phyloP scores from a whole-genome alignment of 2,797 vertebrate genomes.

The Morelia viridis region DNA sequence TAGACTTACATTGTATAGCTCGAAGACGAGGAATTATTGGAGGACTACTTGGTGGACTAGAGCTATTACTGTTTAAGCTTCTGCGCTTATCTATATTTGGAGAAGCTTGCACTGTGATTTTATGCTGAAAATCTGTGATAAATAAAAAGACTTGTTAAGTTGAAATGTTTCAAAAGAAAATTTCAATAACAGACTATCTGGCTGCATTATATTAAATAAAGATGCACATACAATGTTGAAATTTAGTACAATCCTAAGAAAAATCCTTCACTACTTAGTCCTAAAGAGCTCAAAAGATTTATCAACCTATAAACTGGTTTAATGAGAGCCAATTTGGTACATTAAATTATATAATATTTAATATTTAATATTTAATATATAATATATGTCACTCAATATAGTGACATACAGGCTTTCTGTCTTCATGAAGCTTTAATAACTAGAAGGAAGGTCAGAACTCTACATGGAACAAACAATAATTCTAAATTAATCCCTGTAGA shows the following conservation, averaged over 20 bases:
- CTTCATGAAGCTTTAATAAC: background rate
- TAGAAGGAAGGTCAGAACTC: background rate
- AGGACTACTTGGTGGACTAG: constrained; percentile 91
- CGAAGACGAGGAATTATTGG: constrained; percentile 90
- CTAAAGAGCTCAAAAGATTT: background rate
- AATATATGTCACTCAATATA: background rate
- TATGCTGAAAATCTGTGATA: constrained; percentile 90
- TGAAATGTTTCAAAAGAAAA: constrained; percentile 10
- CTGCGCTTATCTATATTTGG: constrained; percentile 91
- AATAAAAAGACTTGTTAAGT: background rate
- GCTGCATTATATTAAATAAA: background rate
- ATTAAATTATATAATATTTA: too few species aligned
- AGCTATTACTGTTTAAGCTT: constrained; percentile 87
- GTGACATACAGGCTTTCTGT: background rate
- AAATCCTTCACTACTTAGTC: background rate
- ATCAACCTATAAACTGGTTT: too few species aligned
- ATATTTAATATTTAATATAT: too few species aligned
- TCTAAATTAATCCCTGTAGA: background rate
- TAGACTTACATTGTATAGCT: constrained; percentile 89
- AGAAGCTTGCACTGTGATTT: constrained; percentile 95
- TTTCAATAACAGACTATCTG: background rate
- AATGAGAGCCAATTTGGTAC: too few species aligned
- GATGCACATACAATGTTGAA: background rate
- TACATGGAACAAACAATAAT: background rate
- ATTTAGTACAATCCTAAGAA: background rate